phyloP scores from a whole-genome alignment of 1,140 invertebrate species.

The Caenorhabditis brenneri region DNA sequence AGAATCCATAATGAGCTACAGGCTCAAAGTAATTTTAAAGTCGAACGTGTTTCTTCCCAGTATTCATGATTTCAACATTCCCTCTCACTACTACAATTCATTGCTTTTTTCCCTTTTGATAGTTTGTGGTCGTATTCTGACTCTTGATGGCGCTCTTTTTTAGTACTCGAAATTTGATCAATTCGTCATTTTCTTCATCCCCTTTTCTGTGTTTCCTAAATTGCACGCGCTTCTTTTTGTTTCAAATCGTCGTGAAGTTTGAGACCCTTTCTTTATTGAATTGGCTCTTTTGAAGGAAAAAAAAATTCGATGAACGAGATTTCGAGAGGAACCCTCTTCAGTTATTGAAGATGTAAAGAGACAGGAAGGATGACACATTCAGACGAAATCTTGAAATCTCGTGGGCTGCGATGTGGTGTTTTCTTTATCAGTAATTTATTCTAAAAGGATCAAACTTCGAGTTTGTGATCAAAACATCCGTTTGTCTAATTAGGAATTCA shows the following conservation, averaged over 20 bases:
- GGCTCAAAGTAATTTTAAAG: no score
- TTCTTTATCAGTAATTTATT: background rate
- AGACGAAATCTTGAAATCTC: background rate
- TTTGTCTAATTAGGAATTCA: background rate
- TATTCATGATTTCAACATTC: no score
- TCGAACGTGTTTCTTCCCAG: no score
- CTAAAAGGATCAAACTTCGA: background rate
- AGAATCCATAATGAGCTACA: no score
- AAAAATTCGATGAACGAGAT: background rate
- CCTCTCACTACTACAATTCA: no score
- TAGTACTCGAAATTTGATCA: background rate
- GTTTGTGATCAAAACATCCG: background rate
- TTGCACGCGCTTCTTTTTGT: background rate
- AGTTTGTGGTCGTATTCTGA: slow-evolving; percentile 20
- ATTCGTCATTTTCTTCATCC: background rate
- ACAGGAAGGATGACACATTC: background rate
- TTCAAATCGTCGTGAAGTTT: background rate
- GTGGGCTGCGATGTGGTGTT: background rate
- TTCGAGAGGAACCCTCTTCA: background rate
- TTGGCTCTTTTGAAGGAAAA: background rate
- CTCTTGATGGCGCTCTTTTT: background rate
- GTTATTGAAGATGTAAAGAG: background rate
- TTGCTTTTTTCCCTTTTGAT: no score
- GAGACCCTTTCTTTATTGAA: background rate
- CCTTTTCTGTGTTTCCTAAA: background rate